A percentile compares a stretch with the other conserved stretches of the same genome.
phyloP scores from a whole-genome alignment of 2,113 vertebrate genomes.

The Microcebus griseorufus region DNA sequence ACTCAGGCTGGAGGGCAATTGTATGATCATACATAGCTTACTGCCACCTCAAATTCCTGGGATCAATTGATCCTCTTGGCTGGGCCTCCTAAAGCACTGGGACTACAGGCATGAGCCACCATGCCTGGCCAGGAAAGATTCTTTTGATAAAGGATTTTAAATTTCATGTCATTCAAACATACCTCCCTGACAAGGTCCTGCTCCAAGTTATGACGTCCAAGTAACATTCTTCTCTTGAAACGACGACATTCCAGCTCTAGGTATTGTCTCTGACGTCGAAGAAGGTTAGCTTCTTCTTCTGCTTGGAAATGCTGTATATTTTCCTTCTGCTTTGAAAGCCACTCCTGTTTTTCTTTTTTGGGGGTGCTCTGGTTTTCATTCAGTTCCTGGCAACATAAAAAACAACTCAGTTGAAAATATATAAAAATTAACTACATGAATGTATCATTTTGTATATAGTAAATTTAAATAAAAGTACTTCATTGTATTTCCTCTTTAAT shows the following conservation, averaged over 20 bases:
- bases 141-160: neutral
- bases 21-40: too few species aligned
- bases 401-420: conserved; percentile 60
- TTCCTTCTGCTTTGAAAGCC: conserved; percentile 99
- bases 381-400: conserved; percentile 88
- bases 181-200: conserved; percentile 98
- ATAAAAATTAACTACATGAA: conserved; percentile 30
- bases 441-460: neutral
- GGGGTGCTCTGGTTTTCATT: conserved; percentile 99
- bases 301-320: conserved; percentile 99
- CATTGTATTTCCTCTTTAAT: neutral
- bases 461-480: conserved; percentile 44
- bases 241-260: conserved; percentile 97
- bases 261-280: conserved; percentile 96
- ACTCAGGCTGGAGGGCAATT: too few species aligned
- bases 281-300: conserved; percentile 97
- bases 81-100: neutral
- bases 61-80: too few species aligned
- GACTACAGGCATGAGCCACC: neutral
- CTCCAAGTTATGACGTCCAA: conserved; percentile 96
- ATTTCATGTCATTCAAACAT: conserved; percentile 60
- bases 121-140: neutral
- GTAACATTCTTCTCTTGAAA: conserved; percentile 97
- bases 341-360: conserved; percentile 99
- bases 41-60: too few species aligned